Conservation (phyloP, 2,797 vertebrate genomes). For the Octomys mimax region DNA sequence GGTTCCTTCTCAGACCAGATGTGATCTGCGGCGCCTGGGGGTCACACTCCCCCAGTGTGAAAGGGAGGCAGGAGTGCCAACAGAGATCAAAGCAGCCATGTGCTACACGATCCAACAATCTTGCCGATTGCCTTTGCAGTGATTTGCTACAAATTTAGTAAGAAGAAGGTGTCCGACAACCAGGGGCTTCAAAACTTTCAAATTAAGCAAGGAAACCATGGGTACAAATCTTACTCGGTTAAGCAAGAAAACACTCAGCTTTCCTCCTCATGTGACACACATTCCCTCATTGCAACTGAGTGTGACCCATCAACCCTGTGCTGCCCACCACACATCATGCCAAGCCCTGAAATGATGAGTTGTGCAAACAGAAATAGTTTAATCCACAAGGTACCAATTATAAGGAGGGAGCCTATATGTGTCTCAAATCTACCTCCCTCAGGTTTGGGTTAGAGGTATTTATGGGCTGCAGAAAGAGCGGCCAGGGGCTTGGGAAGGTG, state of each 20-base stretch:
- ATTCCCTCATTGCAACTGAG: background rate
- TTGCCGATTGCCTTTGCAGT: constrained; percentile 12
- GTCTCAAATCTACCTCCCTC: background rate
- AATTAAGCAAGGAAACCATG: background rate
- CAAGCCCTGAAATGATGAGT: background rate
- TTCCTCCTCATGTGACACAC: accelerated
- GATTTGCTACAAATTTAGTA: background rate
- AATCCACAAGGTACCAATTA: background rate
- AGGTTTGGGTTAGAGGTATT: background rate
- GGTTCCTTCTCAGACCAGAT: constrained; percentile 36
- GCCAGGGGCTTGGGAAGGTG: background rate
- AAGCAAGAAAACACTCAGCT: background rate
- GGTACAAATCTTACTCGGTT: background rate
- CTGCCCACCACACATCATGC: background rate
- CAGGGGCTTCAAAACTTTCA: background rate
- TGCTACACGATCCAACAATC: background rate
- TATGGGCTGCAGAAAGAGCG: background rate
- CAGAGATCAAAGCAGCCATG: background rate
- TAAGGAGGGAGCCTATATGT: background rate
- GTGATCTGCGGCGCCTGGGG: background rate
- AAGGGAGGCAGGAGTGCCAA: background rate
- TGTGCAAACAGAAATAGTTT: background rate
- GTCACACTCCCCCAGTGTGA: background rate
- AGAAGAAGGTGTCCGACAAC: background rate
- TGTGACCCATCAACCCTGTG: background rate